Percentiles rank a stretch among this genome's conserved stretches.
Conservation (phyloP, 2,888 invertebrate genomes). For the Thereva unica region DNA sequence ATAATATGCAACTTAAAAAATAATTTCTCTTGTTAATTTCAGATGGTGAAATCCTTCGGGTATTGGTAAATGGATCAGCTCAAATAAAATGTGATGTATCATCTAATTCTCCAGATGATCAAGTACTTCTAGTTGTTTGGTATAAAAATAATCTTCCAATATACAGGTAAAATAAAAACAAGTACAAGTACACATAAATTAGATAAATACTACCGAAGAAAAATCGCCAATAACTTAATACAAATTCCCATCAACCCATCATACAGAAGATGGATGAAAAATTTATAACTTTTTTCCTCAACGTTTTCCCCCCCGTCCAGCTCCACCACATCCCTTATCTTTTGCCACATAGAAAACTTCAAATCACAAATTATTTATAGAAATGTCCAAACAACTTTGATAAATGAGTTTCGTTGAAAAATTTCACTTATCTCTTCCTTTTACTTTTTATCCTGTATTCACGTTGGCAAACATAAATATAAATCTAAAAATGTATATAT, state of each 20-base stretch:
- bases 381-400: constrained; percentile 2
- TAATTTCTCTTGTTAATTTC: constrained; percentile 42
- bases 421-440: background rate
- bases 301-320: too few species aligned
- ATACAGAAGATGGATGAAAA: too few species aligned
- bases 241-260: too few species aligned
- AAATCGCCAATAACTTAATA: background rate
- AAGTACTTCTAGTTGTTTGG: constrained; percentile 85
- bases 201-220: background rate
- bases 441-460: constrained; percentile 1
- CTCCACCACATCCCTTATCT: background rate
- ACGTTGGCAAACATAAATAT: background rate
- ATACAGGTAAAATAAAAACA: constrained; percentile 70
- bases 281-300: too few species aligned
- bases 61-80: constrained; percentile 75
- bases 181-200: background rate
- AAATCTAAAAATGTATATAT: too few species aligned
- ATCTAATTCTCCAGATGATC: constrained; percentile 75
- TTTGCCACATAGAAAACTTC: background rate
- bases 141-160: constrained; percentile 88
- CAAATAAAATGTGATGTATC: constrained; percentile 85
- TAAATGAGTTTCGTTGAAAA: constrained; percentile 10
- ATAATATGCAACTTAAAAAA: background rate
- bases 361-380: background rate
- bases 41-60: constrained; percentile 58